Percentiles rank a stretch among this genome's conserved stretches.
These are phyloP conservation scores for Petaurus breviceps DNA, from an alignment of 2,113 vertebrate species.

Conservation along the genomic window DNA sequence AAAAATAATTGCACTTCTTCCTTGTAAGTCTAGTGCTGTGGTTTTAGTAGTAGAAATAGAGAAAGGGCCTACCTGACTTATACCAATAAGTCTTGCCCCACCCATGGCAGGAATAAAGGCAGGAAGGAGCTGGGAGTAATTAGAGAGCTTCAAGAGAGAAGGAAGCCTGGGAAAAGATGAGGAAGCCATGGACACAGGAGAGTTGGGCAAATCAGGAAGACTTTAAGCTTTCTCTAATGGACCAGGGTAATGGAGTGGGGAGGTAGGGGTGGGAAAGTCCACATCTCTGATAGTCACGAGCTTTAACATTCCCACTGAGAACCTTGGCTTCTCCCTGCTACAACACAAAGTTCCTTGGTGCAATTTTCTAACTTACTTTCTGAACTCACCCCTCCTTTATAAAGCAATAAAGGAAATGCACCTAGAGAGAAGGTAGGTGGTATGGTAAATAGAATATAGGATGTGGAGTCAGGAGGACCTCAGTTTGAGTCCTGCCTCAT, in stretches of 20 bases:
- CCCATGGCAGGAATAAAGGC: background rate
- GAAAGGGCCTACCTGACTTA: background rate
- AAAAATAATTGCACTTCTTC: background rate
- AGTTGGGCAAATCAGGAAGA: background rate
- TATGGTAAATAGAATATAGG: background rate
- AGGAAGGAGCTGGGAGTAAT: background rate
- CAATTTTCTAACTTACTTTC: background rate
- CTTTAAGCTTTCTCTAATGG: background rate
- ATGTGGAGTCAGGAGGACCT: background rate
- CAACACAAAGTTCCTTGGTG: background rate
- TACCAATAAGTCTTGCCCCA: background rate
- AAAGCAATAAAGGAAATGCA: background rate
- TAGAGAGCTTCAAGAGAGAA: background rate
- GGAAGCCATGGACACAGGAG: background rate
- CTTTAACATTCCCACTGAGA: background rate
- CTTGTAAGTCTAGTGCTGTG: background rate
- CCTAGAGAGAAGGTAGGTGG: background rate
- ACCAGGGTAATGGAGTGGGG: background rate
- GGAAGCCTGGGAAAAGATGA: background rate
- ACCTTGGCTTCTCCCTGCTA: background rate
- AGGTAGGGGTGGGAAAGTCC: background rate
- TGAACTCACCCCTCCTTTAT: background rate
- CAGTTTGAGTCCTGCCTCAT: background rate
- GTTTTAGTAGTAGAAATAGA: background rate
- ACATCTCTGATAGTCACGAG: background rate